These are phyloP conservation scores for Crocuta crocuta DNA, from an alignment of 2,113 vertebrate species.

Conservation along the genomic window DNA sequence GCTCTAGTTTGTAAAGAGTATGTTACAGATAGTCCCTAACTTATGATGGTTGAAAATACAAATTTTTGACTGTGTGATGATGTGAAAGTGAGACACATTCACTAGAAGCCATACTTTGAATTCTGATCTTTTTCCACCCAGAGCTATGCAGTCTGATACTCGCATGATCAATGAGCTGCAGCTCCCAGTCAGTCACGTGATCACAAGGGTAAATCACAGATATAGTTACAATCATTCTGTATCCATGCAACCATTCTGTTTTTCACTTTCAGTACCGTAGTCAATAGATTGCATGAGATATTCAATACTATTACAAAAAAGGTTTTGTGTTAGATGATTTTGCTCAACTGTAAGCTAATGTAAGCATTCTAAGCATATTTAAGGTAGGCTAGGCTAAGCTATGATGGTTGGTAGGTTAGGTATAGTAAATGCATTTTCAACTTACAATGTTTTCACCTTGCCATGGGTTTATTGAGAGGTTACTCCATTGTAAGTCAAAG, in stretches of 20 bases:
- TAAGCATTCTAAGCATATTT: not conserved
- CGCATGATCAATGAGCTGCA: not conserved
- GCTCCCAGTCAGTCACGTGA: not conserved
- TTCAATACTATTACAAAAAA: not conserved
- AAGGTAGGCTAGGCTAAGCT: not conserved
- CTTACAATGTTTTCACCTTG: not conserved
- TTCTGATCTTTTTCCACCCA: not conserved
- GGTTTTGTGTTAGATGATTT: not conserved
- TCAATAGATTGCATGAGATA: not conserved
- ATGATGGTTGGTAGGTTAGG: not conserved
- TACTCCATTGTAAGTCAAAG: not conserved
- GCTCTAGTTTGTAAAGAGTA: not conserved
- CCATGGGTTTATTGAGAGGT: not conserved
- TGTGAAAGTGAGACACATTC: not conserved
- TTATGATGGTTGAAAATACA: not conserved
- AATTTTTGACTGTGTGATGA: not conserved
- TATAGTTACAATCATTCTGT: not conserved
- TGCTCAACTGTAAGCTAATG: not conserved
- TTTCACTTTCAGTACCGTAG: not conserved
- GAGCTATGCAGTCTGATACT: not conserved
- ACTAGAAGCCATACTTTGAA: not conserved
- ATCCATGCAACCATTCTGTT: not conserved
- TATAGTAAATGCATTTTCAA: not conserved
- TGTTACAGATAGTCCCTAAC: not conserved
- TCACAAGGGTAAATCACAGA: not conserved